These are phyloP conservation scores for Microplitis demolitor DNA, from an alignment of 1,140 invertebrate genomes.

Conservation along the genomic window DNA sequence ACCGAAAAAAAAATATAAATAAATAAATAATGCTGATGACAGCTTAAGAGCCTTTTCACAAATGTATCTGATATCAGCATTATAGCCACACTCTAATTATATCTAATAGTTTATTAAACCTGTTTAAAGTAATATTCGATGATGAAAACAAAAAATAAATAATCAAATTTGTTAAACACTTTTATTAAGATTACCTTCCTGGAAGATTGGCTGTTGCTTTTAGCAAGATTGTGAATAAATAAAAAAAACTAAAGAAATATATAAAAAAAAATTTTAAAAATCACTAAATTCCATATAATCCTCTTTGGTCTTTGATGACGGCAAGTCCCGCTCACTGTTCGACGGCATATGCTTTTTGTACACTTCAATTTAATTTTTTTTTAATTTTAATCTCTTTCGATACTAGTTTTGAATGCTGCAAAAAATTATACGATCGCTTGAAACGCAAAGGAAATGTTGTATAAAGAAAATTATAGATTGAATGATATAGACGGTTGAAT, in stretches of 20 bases:
- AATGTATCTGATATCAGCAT: not conserved
- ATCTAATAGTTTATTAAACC: not conserved
- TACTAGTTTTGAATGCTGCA: not conserved
- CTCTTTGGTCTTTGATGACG: constrained; percentile 53
- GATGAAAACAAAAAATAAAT: constrained; percentile 27
- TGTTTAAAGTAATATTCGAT: not conserved
- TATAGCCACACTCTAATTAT: not conserved
- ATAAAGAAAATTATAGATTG: not conserved
- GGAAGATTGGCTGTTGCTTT: not conserved
- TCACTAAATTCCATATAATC: constrained; percentile 52
- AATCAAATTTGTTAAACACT: not conserved
- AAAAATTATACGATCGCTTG: not conserved
- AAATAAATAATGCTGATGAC: constrained; percentile 54
- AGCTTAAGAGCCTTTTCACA: constrained; percentile 55
- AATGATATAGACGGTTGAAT: not conserved
- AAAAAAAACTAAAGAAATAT: not conserved
- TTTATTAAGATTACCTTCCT: not conserved
- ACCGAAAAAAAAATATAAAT: no score
- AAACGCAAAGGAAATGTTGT: not conserved
- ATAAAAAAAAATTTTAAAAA: not conserved
- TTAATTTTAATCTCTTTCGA: constrained; percentile 30
- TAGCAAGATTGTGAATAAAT: not conserved
- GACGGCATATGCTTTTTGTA: constrained; percentile 55
- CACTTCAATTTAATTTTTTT: constrained; percentile 47
- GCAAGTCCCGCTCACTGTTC: constrained; percentile 14